These are phyloP conservation scores for Podarcis siculus DNA, from an alignment of 2,797 vertebrate species.

Conservation along the genomic window DNA sequence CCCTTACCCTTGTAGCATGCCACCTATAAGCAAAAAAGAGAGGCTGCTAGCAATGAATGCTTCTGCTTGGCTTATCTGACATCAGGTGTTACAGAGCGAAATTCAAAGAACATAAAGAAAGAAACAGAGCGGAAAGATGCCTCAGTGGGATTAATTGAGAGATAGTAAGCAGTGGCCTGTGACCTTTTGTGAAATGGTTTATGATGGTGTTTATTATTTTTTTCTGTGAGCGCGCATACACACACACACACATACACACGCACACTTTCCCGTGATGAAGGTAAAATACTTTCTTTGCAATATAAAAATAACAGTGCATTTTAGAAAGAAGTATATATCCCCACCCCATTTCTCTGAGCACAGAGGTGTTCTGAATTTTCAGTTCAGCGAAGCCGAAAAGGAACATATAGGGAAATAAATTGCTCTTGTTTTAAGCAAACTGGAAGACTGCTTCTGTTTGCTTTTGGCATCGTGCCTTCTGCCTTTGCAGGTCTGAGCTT, in stretches of 20 bases:
- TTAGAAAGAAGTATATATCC: not conserved
- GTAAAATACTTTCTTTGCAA: conserved; percentile 29
- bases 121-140: conserved; percentile 74
- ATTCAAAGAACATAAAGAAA: conserved; percentile 53
- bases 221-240: not conserved
- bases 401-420: conserved; percentile 33
- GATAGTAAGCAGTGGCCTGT: conserved; percentile 71
- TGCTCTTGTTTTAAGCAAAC: conserved; percentile 19
- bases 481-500: conserved; percentile 15
- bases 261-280: conserved; percentile 1
- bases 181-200: conserved; percentile 59
- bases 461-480: not conserved
- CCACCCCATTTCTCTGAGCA: not conserved
- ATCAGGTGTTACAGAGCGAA: conserved; percentile 39
- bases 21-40: conserved; percentile 15
- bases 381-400: conserved; percentile 23
- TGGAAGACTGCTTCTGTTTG: accelerated
- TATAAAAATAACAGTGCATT: conserved; percentile 9
- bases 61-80: conserved; percentile 42
- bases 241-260: conserved; percentile 14
- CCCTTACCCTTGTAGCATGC: not conserved
- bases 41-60: not conserved
- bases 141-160: conserved; percentile 70
- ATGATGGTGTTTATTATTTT: conserved; percentile 40
- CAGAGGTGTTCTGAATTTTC: not conserved